These are phyloP conservation scores for Hycleus cichorii DNA, from an alignment of 1,140 invertebrate genomes.

Conservation along the genomic window DNA sequence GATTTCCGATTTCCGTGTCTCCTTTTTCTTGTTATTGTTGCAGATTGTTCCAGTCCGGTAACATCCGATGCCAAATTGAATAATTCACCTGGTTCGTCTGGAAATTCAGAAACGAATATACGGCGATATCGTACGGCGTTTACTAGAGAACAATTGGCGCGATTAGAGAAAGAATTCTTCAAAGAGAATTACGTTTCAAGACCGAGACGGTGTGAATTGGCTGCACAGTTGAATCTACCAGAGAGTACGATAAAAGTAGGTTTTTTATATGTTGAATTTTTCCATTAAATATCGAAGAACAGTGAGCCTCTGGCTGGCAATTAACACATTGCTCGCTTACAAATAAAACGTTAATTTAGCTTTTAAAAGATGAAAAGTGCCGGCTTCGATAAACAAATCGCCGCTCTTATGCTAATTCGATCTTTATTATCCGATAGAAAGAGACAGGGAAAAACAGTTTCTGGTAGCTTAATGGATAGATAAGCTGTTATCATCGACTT, in stretches of 20 bases:
- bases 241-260: conserved; percentile 97
- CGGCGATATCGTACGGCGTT: conserved; percentile 96
- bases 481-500: conserved; percentile 33
- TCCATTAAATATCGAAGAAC: neutral
- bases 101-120: conserved; percentile 55
- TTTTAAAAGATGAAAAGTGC: conserved; percentile 34
- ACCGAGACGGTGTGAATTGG: conserved; percentile 91
- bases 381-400: conserved; percentile 8
- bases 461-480: conserved; percentile 33
- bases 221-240: conserved; percentile 83
- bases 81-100: conserved; percentile 28
- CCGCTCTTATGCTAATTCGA: conserved; percentile 19
- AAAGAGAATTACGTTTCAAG: conserved; percentile 97
- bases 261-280: neutral
- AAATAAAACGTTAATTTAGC: conserved; percentile 36
- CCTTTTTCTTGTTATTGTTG: neutral
- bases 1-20: too few relatives aligned
- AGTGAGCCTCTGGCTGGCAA: conserved; percentile 23
- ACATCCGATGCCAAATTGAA: conserved; percentile 24
- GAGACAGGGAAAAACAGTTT: neutral
- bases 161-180: conserved; percentile 95
- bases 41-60: conserved; percentile 45
- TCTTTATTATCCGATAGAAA: neutral
- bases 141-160: conserved; percentile 85
- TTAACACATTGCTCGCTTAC: conserved; percentile 28